phyloP scores from a whole-genome alignment of 2,888 invertebrate genomes.

The Eulithis testata region DNA sequence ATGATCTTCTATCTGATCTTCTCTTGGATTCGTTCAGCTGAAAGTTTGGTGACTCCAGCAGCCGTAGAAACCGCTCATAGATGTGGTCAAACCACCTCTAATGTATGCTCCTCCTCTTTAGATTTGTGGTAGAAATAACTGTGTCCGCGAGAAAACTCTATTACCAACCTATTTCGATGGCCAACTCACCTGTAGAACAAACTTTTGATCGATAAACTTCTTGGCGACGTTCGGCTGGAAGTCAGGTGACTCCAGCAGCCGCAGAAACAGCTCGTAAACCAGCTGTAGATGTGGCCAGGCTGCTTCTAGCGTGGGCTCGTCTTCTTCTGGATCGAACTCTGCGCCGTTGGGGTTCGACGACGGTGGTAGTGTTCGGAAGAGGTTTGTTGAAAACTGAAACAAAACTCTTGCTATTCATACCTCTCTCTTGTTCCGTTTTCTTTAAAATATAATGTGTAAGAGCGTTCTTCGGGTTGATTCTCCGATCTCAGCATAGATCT shows the following conservation, averaged over 20 bases:
- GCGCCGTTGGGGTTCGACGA: conserved; percentile 93
- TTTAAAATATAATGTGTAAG: too few species aligned
- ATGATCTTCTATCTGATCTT: too few species aligned
- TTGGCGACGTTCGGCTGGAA: conserved; percentile 97
- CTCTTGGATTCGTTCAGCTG: conserved; percentile 95
- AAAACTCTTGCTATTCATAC: too few species aligned
- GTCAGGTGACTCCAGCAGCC: conserved; percentile 96
- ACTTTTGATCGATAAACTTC: conserved; percentile 97
- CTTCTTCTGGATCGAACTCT: conserved; percentile 97
- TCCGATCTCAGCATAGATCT: too few species aligned
- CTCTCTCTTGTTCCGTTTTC: too few species aligned
- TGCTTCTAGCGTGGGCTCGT: conserved; percentile 97
- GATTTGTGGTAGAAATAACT: conserved; percentile 52
- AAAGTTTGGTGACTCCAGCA: conserved; percentile 96
- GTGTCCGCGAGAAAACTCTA: too few species aligned
- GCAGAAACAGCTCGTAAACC: conserved; percentile 89
- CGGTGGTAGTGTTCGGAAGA: conserved; percentile 95
- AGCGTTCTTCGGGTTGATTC: too few species aligned
- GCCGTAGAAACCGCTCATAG: conserved; percentile 92
- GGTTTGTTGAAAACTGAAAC: conserved; percentile 91
- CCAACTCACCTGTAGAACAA: conserved; percentile 93
- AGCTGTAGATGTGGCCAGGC: conserved; percentile 97
- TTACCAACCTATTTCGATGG: background rate
- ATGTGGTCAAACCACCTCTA: conserved; percentile 97
- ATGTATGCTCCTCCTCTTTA: conserved; percentile 97